Conservation (phyloP, 2,797 vertebrate genomes). For the Ispidina picta region DNA sequence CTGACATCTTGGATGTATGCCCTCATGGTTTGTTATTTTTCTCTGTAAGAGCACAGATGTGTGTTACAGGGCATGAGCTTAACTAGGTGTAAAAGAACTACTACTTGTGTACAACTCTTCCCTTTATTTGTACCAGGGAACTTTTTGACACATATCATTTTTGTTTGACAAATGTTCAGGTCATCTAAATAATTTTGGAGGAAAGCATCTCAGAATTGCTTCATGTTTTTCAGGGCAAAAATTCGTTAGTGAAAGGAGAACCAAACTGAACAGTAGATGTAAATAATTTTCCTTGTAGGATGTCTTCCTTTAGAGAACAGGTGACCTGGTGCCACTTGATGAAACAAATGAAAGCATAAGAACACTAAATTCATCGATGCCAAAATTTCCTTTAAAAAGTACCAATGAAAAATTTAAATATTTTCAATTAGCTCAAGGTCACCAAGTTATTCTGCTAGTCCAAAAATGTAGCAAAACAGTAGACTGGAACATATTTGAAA, state of each 20-base stretch:
- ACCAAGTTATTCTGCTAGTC: background rate
- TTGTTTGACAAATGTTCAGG: background rate
- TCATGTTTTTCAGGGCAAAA: background rate
- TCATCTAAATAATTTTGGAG: background rate
- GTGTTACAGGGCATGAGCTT: background rate
- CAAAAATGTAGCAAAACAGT: background rate
- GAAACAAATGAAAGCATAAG: background rate
- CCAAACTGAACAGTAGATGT: background rate
- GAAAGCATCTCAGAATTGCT: background rate
- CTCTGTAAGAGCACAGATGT: background rate
- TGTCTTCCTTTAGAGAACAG: background rate
- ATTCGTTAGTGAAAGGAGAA: conserved; percentile 11
- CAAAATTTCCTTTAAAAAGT: background rate
- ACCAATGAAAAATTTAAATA: background rate
- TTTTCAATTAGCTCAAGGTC: background rate
- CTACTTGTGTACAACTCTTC: background rate
- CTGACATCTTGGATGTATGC: background rate
- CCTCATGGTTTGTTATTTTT: background rate
- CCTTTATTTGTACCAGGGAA: background rate
- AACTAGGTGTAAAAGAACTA: background rate
- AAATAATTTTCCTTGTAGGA: background rate
- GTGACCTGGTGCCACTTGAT: background rate
- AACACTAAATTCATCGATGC: background rate
- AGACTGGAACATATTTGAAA: background rate
- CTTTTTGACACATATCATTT: background rate